Evolutionary conservation across 2,888 invertebrate genomes (phyloP).

Genomic region (Amphipyra berbera): DNA sequence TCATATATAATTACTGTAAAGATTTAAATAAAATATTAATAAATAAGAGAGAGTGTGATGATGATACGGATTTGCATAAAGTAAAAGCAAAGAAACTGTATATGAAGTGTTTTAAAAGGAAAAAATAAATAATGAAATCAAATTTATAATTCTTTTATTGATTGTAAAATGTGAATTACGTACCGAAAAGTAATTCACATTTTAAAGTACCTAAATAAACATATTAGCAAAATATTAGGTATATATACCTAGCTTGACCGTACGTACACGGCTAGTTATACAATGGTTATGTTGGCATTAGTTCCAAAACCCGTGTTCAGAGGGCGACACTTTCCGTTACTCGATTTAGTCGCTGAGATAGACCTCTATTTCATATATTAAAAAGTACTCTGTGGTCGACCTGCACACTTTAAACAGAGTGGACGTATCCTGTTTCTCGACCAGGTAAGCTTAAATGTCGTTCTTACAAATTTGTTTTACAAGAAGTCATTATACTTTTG

Average conservation of each 20-base stretch:
- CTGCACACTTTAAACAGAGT: too few relatives aligned
- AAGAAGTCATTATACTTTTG: too few relatives aligned
- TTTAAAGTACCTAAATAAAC: background rate
- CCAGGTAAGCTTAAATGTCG: too few relatives aligned
- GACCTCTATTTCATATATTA: background rate
- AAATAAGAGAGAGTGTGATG: conserved; percentile 5
- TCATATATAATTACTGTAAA: conserved; percentile 11
- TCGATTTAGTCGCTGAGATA: background rate
- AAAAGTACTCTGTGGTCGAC: background rate
- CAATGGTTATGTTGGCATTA: background rate
- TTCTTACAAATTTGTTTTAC: too few relatives aligned
- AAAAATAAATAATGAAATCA: background rate
- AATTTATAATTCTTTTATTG: background rate
- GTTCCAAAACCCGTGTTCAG: background rate
- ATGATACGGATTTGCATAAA: conserved; percentile 4
- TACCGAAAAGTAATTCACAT: background rate
- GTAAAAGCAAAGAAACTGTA: background rate
- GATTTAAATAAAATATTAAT: conserved; percentile 5
- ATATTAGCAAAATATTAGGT: too few relatives aligned
- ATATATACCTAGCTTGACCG: background rate
- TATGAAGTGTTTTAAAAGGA: conserved; percentile 6
- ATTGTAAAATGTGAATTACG: too few relatives aligned
- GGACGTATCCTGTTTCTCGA: too few relatives aligned
- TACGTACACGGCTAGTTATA: background rate
- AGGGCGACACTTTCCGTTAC: background rate